phyloP scores from a whole-genome alignment of 2,797 vertebrate genomes.

The Crocidura indochinensis region DNA sequence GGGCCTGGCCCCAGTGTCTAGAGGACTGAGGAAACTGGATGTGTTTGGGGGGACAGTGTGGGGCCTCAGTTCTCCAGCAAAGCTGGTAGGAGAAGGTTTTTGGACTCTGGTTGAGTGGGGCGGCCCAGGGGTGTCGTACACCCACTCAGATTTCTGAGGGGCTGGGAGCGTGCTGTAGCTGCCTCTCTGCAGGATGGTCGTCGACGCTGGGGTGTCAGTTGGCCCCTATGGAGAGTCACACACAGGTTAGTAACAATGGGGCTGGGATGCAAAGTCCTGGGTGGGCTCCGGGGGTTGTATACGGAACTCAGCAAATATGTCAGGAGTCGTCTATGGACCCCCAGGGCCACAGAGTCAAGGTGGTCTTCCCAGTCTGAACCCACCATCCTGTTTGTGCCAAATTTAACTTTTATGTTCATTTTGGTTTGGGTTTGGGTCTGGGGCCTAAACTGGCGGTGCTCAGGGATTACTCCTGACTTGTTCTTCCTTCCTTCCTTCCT shows the following conservation, averaged over 20 bases:
- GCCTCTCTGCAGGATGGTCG: constrained; percentile 81
- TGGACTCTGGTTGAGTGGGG: constrained; percentile 87
- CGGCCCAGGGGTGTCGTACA: constrained; percentile 93
- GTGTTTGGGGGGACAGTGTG: constrained; percentile 62
- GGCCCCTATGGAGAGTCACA: constrained; percentile 85
- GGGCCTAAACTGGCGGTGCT: too few relatives aligned
- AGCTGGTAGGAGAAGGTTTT: constrained; percentile 12
- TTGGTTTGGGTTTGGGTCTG: too few relatives aligned
- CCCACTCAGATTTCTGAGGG: constrained; percentile 93
- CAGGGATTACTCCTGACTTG: too few relatives aligned
- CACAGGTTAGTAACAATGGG: constrained; percentile 56
- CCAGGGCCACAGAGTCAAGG: too few relatives aligned
- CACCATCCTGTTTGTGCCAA: too few relatives aligned
- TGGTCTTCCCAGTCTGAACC: too few relatives aligned
- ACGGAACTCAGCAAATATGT: too few relatives aligned
- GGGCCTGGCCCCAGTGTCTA: constrained; percentile 16
- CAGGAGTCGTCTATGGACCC: too few relatives aligned
- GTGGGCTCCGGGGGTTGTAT: too few relatives aligned
- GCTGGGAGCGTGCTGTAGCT: constrained; percentile 91
- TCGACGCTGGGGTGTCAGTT: constrained; percentile 63
- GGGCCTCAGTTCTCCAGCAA: constrained; percentile 64
- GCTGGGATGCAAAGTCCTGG: accelerated
- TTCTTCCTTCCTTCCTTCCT: too few relatives aligned
- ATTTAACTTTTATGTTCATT: too few relatives aligned
- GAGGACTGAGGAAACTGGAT: background rate